Evolutionary conservation across 2,113 vertebrate species (phyloP).

Genomic region (Vulpes vulpes): DNA sequence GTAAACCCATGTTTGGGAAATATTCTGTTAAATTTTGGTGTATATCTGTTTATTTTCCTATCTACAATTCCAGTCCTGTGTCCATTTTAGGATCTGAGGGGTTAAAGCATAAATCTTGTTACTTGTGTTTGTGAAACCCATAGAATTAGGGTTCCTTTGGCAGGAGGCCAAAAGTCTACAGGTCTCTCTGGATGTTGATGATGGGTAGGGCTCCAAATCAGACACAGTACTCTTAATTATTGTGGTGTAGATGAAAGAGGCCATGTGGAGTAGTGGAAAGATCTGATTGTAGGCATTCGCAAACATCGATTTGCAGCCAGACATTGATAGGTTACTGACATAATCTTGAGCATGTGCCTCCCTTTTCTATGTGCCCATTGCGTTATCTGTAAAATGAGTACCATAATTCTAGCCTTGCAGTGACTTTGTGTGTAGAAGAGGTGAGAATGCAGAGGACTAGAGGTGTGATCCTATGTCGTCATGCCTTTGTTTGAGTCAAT

Average conservation of each 20-base stretch:
- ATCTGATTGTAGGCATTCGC: not conserved
- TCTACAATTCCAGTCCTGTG: not conserved
- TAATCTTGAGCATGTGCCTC: not conserved
- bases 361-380: not conserved
- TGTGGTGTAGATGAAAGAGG: not conserved
- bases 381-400: not conserved
- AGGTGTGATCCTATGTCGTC: not conserved
- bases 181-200: not conserved
- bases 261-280: not conserved
- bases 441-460: not conserved
- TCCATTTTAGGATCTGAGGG: not conserved
- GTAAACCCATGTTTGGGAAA: not conserved
- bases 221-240: not conserved
- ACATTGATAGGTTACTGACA: not conserved
- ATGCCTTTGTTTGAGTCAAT: not conserved
- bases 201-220: not conserved
- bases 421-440: not conserved
- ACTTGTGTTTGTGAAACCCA: not conserved
- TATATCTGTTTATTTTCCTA: no score
- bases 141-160: not conserved
- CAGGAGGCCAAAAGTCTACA: not conserved
- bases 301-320: not conserved
- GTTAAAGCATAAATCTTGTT: not conserved
- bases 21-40: no score
- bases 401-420: not conserved